Evolutionary conservation across 2,888 invertebrate species (phyloP), one percentile per base, ranked within the genome.

Genomic region (Drosophila antonietae): DNA sequence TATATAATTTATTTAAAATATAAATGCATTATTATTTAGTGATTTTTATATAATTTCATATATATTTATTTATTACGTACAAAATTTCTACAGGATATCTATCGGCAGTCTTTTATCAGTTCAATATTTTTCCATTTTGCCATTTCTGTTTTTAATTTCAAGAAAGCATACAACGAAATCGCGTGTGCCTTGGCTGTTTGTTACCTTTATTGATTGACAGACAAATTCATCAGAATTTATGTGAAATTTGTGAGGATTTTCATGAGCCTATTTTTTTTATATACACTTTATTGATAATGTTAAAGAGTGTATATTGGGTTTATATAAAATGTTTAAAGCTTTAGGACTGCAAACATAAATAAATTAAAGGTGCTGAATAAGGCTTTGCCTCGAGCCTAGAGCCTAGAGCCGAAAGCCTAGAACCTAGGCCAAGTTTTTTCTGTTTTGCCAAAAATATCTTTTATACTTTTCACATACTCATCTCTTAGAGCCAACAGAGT

Each of bases 171-270:
- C 14, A 31, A 12, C 28, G n/a, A 58, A 70, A 46, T 67, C 53
- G 61, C 60, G 35, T 57, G 23, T 44, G 62, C 46, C n/a, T 60
- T 66, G 65, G 52, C 65, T 46, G 43, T 52, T 70, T 46, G 43
- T 52, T 70, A 70, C 77, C 71, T 78, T 75, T 63, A 65, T 71
- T 78, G 77, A 78, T 75, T 78, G 75, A 75, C 78, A 71, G 75
- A 59, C 70, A 66, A 77, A 74, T 78, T 74, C 51, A 66, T 56
- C 47, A 6, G 49, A 70, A 65, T 78, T 77, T 55, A 59, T 78
- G 62, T 35, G 57, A 66, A 63, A 46, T 68, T 39, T 51, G 49
- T 53, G 59, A 12, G 53, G 41, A 31, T 65, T 61, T 75, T 43
- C 18, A 47, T 46, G 43, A 43, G 46, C 33, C 15, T 8, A 44